Conservation (phyloP, 2,888 invertebrate species). For the Hydriomena furcata region DNA sequence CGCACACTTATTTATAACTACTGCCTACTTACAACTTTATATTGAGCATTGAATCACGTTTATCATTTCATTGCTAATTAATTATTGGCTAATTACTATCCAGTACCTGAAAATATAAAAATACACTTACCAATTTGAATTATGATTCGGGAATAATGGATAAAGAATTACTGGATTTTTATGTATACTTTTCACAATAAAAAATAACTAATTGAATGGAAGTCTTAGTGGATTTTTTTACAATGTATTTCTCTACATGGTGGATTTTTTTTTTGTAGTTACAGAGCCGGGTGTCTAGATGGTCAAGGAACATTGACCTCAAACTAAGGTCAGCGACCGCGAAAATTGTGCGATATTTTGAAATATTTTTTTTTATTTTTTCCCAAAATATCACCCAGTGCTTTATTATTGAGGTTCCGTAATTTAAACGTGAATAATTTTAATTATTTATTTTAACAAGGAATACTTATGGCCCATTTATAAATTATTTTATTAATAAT, state of each 20-base stretch:
- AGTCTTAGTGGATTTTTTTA: too few relatives aligned
- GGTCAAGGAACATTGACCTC: conserved; percentile 33
- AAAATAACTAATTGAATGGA: too few relatives aligned
- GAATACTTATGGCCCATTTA: too few relatives aligned
- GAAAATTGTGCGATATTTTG: background rate
- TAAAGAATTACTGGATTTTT: background rate
- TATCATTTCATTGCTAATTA: conserved; percentile 29
- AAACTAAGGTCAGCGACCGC: conserved; percentile 25
- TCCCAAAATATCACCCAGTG: background rate
- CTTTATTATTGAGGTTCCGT: too few relatives aligned
- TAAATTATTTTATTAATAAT: too few relatives aligned
- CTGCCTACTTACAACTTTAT: conserved; percentile 20
- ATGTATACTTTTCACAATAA: background rate
- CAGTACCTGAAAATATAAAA: conserved; percentile 29
- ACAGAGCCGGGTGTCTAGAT: conserved; percentile 30
- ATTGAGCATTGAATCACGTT: conserved; percentile 53
- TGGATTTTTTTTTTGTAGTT: too few relatives aligned
- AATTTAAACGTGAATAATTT: too few relatives aligned
- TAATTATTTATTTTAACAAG: too few relatives aligned
- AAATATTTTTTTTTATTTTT: background rate
- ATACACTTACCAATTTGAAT: conserved; percentile 17
- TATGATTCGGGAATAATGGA: background rate
- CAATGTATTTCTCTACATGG: too few relatives aligned
- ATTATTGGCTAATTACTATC: background rate
- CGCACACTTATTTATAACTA: conserved; percentile 22